A percentile compares a stretch with the other conserved stretches of the same genome.
phyloP scores from a whole-genome alignment of 2,113 vertebrate species.

The Xenus cinereus region DNA sequence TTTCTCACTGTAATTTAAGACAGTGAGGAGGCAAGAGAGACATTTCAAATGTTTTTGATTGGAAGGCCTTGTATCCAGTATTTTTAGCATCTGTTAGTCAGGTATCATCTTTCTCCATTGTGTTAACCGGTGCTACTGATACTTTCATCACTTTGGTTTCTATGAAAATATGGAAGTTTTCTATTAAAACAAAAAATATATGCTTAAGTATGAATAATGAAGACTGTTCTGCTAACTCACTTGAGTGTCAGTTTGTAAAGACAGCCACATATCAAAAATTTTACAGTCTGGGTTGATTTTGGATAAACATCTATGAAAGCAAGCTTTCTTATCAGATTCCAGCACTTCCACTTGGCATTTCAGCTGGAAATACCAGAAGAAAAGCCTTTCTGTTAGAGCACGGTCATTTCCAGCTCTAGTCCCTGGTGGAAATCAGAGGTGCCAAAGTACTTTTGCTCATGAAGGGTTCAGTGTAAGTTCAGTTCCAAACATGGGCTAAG shows the following conservation, averaged over 20 bases:
- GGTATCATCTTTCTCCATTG: neutral
- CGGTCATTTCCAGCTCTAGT: neutral
- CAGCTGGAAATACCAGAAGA: constrained; percentile 44
- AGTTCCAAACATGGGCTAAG: neutral
- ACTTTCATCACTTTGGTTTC: neutral
- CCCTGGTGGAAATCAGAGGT: constrained; percentile 6
- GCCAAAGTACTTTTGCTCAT: neutral
- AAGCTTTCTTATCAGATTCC: constrained; percentile 30
- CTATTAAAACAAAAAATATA: neutral
- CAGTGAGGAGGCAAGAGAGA: neutral
- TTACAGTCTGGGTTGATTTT: fast-evolving
- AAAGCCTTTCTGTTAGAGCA: constrained; percentile 18
- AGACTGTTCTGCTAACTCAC: neutral
- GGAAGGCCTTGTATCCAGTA: neutral
- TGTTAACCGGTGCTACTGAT: neutral
- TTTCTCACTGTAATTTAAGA: neutral
- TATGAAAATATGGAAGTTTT: neutral
- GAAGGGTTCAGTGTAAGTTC: constrained; percentile 1
- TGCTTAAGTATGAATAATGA: neutral
- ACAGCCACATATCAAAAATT: neutral
- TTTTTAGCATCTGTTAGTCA: neutral
- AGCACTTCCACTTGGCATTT: constrained; percentile 41
- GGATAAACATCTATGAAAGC: neutral
- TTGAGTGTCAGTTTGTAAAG: neutral
- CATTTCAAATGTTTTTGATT: neutral